phyloP scores from a whole-genome alignment of 2,113 vertebrate genomes.

The Isurus oxyrinchus region DNA sequence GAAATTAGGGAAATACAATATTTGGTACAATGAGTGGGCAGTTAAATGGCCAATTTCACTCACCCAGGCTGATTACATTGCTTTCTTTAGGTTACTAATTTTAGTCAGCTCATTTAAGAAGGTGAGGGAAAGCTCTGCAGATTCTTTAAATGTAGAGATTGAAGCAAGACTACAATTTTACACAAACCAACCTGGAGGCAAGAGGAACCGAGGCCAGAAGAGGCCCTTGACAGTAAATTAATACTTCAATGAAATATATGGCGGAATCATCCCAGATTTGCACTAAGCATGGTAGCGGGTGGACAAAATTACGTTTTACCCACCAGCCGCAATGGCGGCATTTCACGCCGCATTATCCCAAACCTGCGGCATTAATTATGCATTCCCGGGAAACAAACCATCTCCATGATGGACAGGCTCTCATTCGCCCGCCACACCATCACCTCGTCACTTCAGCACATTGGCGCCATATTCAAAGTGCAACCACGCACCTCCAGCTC shows the following conservation, averaged over 20 bases:
- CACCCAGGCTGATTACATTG: not conserved
- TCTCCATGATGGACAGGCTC: too few relatives aligned
- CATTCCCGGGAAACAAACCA: too few relatives aligned
- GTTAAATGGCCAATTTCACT: not conserved
- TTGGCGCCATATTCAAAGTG: too few relatives aligned
- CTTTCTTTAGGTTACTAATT: not conserved
- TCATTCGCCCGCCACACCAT: too few relatives aligned
- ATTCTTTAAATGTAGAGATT: not conserved
- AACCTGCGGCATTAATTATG: too few relatives aligned
- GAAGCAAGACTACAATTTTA: not conserved
- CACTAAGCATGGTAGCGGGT: too few relatives aligned
- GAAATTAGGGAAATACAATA: not conserved
- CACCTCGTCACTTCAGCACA: too few relatives aligned
- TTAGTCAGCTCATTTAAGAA: not conserved
- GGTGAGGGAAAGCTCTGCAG: not conserved
- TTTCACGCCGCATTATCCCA: too few relatives aligned
- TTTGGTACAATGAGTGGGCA: not conserved
- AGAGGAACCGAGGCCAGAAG: not conserved
- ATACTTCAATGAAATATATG: not conserved
- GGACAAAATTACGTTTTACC: too few relatives aligned
- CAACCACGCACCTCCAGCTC: too few relatives aligned
- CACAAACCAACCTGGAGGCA: not conserved
- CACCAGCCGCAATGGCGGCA: too few relatives aligned
- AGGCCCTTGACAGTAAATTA: not conserved
- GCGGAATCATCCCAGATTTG: too few relatives aligned